Conservation (phyloP, 2,113 vertebrate genomes). For the Garra rufa region DNA sequence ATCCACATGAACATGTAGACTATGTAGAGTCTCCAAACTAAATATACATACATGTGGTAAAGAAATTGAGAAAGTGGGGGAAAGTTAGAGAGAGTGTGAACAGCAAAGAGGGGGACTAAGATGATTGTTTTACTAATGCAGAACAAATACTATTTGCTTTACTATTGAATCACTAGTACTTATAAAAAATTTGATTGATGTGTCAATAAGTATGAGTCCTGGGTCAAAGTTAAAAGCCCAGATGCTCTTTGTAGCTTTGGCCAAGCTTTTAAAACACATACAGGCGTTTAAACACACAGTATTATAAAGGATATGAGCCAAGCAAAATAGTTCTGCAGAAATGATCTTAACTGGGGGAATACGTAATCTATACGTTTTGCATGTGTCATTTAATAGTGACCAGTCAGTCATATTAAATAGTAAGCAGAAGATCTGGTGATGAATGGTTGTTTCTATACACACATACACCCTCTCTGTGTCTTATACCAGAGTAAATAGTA, state of each 20-base stretch:
- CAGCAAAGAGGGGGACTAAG: not conserved
- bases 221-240: not conserved
- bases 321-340: not conserved
- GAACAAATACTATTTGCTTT: not conserved
- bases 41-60: constrained; percentile 17
- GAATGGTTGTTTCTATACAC: constrained; percentile 70
- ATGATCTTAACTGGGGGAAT: not conserved
- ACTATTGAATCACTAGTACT: not conserved
- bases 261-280: not conserved
- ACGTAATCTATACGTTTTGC: constrained; percentile 19
- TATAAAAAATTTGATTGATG: not conserved
- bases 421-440: constrained; percentile 45
- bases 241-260: not conserved
- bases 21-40: constrained; percentile 51
- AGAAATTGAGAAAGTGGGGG: constrained; percentile 18
- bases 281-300: not conserved
- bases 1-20: constrained; percentile 62
- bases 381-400: constrained; percentile 53
- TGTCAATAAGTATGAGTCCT: not conserved
- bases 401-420: constrained; percentile 55
- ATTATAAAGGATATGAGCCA: not conserved
- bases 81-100: constrained; percentile 21
- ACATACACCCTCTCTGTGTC: constrained; percentile 29
- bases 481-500: constrained; percentile 60
- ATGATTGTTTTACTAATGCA: not conserved